Conservation (phyloP, 2,797 vertebrate species). For the Allochrocebus solatus region DNA sequence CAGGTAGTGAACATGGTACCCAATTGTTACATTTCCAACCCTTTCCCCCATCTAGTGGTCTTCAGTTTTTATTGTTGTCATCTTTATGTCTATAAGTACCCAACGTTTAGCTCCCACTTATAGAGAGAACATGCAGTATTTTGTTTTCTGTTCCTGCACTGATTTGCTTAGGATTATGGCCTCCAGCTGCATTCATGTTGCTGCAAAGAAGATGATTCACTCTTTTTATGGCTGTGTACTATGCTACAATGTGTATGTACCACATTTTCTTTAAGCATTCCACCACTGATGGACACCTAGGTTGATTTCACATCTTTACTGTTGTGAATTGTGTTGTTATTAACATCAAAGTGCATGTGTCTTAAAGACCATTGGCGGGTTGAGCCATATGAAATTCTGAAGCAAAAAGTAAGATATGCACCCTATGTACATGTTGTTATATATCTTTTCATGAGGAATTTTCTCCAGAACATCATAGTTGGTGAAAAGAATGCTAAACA, state of each 20-base stretch:
- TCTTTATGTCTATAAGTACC: neutral
- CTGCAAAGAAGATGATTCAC: neutral
- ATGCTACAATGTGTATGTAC: neutral
- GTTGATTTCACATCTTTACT: neutral
- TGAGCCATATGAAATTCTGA: neutral
- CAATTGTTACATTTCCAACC: neutral
- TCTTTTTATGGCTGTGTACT: neutral
- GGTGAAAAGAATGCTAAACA: neutral
- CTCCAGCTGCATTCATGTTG: neutral
- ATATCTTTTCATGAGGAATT: neutral
- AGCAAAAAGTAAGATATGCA: neutral
- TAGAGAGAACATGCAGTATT: neutral
- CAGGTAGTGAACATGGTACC: neutral
- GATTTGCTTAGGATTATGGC: neutral
- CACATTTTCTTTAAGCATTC: neutral
- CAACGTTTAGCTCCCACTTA: neutral
- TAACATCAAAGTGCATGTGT: neutral
- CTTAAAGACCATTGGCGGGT: neutral
- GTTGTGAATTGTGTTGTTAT: neutral
- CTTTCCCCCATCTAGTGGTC: neutral
- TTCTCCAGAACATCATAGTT: neutral
- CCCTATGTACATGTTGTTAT: neutral
- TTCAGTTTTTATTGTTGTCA: neutral
- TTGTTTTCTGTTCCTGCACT: neutral
- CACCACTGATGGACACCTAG: neutral